Percentiles rank a stretch among this genome's conserved stretches.
phyloP scores from a whole-genome alignment of 2,113 vertebrate species.

The Psilopsiagon aurifrons region DNA sequence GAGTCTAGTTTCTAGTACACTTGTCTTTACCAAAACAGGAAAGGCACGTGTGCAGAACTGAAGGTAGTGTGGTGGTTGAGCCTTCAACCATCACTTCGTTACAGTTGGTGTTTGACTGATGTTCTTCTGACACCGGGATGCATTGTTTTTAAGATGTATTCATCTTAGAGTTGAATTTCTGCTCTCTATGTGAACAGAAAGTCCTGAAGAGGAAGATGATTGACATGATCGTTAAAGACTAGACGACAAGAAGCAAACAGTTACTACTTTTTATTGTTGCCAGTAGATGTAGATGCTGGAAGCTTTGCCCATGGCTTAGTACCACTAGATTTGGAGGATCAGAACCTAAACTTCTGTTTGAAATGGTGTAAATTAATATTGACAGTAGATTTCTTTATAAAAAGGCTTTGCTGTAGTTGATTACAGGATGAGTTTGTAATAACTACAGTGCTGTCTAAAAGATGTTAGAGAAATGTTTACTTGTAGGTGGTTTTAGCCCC shows the following conservation, averaged over 20 bases:
- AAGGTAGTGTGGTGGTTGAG: background rate
- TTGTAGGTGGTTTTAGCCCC: background rate
- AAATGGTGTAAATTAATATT: background rate
- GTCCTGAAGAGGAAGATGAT: background rate
- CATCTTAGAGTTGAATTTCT: background rate
- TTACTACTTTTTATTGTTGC: background rate
- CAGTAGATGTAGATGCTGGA: background rate
- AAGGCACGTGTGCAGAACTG: background rate
- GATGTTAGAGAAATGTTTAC: background rate
- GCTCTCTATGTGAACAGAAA: background rate
- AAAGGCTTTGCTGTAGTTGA: background rate
- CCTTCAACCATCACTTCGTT: background rate
- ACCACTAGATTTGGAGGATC: background rate
- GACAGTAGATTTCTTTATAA: background rate
- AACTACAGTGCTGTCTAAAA: background rate
- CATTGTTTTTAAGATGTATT: background rate
- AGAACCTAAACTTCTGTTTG: background rate
- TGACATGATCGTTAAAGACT: background rate
- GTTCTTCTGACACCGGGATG: background rate
- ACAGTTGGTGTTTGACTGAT: background rate
- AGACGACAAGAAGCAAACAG: background rate
- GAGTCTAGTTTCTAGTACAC: background rate
- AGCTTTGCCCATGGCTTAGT: background rate
- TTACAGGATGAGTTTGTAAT: background rate
- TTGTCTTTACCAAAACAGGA: background rate